Base-by-base conservation (phyloP, 2,888 invertebrate species). In the Megalurothrips usitatus region DNA sequence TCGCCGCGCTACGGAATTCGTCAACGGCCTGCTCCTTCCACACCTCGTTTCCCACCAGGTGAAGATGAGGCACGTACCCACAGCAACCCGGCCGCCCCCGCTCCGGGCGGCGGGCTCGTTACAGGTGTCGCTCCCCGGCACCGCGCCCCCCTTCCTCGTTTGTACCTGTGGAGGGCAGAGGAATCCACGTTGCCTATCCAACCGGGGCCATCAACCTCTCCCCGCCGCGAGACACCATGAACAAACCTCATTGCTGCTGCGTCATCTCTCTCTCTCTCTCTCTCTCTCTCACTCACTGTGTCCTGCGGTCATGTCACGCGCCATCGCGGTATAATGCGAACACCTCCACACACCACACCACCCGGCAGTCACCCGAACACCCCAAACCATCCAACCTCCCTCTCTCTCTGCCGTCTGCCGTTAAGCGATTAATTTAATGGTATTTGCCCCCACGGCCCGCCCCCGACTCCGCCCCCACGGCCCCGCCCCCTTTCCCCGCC, bases 341-440 rank as follows among this genome's bases (percentile, higher is more conserved):
- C 34, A 43, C 34, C 34, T 43, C 34, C 34, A 43, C 34, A 43
- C 34, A 43, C 34, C 34, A 43, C 34, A 43, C 34, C 6, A 6
- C 34, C 34, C 19, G 58, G 58, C 14, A 17, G 58, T 52, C 52
- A 12, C 52, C 10, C n/a, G n/a, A n/a, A n/a, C 49, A 49, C 49
- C 63, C 63, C 63, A 0, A 17, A 19, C 63, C n/a, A 19, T n/a
- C 52, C 63, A 10, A 17, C 63, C 63, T 1, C n/a, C 63, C 63
- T n/a, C 63, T 3, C n/a, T 9, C 63, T n/a, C 3, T n/a, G 19
- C 63, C 63, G 63, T 23, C 23, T 23, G n/a, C 68, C 68, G 68
- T 11, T 68, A n/a, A 68, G 68, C 68, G 68, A 23, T 68, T 68
- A 68, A 68, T 68, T 68, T 68, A 68, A 68, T 68, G 68, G 68